phyloP scores from a whole-genome alignment of 2,113 vertebrate species.

The Hippocampus mohnikei region DNA sequence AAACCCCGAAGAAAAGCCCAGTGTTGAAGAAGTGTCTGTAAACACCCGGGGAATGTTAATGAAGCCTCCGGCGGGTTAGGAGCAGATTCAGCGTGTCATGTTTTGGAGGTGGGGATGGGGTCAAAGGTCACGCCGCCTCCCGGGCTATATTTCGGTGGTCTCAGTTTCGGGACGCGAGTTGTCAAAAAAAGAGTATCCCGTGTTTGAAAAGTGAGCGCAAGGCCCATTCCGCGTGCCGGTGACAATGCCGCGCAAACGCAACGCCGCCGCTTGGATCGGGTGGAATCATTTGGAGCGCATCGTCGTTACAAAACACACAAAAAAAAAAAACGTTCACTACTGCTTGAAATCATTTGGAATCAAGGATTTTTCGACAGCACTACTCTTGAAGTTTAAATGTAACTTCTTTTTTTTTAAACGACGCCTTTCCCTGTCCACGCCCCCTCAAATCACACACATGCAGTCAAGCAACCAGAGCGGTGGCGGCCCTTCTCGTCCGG shows the following conservation, averaged over 20 bases:
- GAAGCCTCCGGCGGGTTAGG: constrained; percentile 65
- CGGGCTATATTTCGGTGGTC: too few relatives aligned
- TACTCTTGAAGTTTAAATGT: too few relatives aligned
- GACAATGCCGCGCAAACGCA: too few relatives aligned
- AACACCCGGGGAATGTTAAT: constrained; percentile 74
- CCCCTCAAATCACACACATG: too few relatives aligned
- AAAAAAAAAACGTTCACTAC: too few relatives aligned
- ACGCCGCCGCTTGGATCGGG: neutral
- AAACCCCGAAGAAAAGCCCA: constrained; percentile 56
- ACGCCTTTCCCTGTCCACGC: too few relatives aligned
- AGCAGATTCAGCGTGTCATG: constrained; percentile 56
- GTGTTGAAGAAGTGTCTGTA: constrained; percentile 72
- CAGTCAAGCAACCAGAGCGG: too few relatives aligned
- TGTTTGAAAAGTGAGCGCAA: neutral
- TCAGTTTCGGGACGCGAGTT: too few relatives aligned
- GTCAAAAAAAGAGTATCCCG: too few relatives aligned
- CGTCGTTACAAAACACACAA: neutral
- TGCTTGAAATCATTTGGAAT: too few relatives aligned
- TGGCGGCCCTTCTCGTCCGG: neutral
- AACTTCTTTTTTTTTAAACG: too few relatives aligned
- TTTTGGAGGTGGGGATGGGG: constrained; percentile 30
- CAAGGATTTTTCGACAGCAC: too few relatives aligned
- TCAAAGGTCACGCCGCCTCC: constrained; percentile 54
- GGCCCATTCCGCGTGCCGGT: neutral
- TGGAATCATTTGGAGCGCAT: neutral